phyloP scores from a whole-genome alignment of 2,797 vertebrate species.

The Spizella passerina region DNA sequence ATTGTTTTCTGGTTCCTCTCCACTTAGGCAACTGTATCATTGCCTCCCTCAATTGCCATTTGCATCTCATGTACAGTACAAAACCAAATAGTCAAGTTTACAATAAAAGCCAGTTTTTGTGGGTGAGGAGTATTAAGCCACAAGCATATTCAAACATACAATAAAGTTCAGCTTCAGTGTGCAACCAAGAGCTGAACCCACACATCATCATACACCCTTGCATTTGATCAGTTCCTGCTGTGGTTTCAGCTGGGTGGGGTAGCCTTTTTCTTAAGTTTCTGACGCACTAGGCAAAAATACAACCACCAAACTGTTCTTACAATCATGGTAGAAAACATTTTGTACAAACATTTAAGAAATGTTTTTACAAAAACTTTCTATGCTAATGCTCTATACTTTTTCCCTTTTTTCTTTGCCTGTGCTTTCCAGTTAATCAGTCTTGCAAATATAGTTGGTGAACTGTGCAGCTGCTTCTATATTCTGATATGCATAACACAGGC shows the following conservation, averaged over 20 bases:
- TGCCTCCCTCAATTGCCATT: background rate
- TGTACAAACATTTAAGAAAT: background rate
- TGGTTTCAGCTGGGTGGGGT: conserved; percentile 69
- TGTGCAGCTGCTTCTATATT: background rate
- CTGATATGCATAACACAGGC: background rate
- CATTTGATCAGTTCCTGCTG: conserved; percentile 40
- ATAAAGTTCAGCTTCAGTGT: conserved; percentile 8
- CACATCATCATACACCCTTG: background rate
- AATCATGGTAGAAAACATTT: background rate
- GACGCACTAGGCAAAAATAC: background rate
- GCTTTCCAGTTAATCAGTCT: background rate
- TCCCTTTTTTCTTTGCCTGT: background rate
- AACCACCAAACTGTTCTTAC: background rate
- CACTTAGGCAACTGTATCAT: background rate
- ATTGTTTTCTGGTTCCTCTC: background rate
- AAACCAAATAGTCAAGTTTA: background rate
- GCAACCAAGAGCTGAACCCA: conserved; percentile 15
- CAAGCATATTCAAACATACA: background rate
- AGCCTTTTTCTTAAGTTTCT: conserved; percentile 20
- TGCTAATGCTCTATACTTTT: background rate
- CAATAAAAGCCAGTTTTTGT: background rate
- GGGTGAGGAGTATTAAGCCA: background rate
- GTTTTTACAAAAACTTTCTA: background rate
- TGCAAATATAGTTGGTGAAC: background rate
- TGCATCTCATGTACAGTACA: background rate